A percentile compares a stretch with the other conserved stretches of the same genome.
These are phyloP conservation scores for Gobiocypris rarus DNA, from an alignment of 2,113 vertebrate genomes.

Conservation along the genomic window DNA sequence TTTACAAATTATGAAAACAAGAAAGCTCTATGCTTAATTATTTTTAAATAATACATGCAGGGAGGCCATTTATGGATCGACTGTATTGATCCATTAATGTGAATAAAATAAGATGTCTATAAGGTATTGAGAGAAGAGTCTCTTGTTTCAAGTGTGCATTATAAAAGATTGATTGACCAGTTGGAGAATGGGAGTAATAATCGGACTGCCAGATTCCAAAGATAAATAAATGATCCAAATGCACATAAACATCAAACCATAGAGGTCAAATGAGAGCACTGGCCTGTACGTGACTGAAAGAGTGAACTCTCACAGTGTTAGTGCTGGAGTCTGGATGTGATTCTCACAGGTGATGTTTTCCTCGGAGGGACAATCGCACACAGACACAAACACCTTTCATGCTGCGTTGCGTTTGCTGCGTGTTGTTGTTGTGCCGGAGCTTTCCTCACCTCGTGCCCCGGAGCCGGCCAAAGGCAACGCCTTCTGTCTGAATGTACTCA, in stretches of 20 bases:
- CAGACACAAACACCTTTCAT: slow-evolving; percentile 78
- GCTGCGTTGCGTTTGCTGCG: slow-evolving; percentile 78
- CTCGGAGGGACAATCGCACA: slow-evolving; percentile 70
- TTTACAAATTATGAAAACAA: background rate
- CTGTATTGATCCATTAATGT: background rate
- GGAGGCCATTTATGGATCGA: background rate
- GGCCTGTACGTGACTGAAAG: background rate
- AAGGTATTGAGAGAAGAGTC: background rate
- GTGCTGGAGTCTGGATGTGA: background rate
- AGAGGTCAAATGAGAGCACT: background rate
- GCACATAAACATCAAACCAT: background rate
- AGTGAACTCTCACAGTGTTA: background rate
- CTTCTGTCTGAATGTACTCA: slow-evolving; percentile 77
- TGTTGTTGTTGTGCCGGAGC: slow-evolving; percentile 79
- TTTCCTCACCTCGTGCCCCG: slow-evolving; percentile 79
- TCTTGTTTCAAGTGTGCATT: background rate
- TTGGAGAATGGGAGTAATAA: background rate
- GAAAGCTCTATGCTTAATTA: background rate
- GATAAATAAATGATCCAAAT: background rate
- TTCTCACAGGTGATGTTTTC: slow-evolving; percentile 70
- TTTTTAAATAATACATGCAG: background rate
- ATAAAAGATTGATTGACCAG: background rate
- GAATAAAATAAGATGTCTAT: background rate
- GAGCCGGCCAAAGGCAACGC: slow-evolving; percentile 80
- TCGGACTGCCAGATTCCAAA: too few species aligned